Evolutionary conservation across 1,140 invertebrate genomes (phyloP), one percentile per base, ranked within the genome.

Genomic region (Melanaphis sacchari): DNA sequence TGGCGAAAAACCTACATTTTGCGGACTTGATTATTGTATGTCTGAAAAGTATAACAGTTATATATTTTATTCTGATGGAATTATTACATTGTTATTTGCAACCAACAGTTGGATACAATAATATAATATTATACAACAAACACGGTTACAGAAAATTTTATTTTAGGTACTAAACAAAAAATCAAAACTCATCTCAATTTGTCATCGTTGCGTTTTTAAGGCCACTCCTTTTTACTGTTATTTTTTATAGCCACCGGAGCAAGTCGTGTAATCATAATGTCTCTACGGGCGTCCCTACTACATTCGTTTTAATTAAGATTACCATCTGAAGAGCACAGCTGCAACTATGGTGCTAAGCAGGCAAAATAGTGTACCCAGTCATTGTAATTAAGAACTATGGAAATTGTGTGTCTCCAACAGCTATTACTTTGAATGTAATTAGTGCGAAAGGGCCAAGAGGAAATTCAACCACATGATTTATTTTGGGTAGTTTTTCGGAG

Each of bases 301-400:
- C 91, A 93, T 93, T 93, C 91, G 91, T 93, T 93, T 93, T 93
- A 93, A 93, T 93, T 93, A 93, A 93, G 91, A 93, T 84, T 85
- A 52, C 91, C 91, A 85, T 93, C 76, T 93, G 81, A 85, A 93
- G 91, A 84, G 91, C 91, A 85, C 91, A 93, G 91, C 91, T 85
- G 91, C 91, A 85, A 84, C 91, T 52, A 54, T 85, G 91, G 76
- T 49, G 81, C 81, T 93, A 93, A 93, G 76, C 91, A 93, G 91
- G 91, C 91, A 52, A 82, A 93, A 93, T 93, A 93, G 46, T 93
- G 91, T 93, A 85, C 22, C 81, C 81, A 54, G 91, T 93, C 76
- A 54, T 85, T 54, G 91, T 93, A 93, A 93, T 93, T 93, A 93
- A 93, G 91, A 93, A 93, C 91, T 93, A 93, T 93, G 91, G 91